Evolutionary conservation across 2,888 invertebrate species (phyloP).

Genomic region (Cerceris rybyensis): DNA sequence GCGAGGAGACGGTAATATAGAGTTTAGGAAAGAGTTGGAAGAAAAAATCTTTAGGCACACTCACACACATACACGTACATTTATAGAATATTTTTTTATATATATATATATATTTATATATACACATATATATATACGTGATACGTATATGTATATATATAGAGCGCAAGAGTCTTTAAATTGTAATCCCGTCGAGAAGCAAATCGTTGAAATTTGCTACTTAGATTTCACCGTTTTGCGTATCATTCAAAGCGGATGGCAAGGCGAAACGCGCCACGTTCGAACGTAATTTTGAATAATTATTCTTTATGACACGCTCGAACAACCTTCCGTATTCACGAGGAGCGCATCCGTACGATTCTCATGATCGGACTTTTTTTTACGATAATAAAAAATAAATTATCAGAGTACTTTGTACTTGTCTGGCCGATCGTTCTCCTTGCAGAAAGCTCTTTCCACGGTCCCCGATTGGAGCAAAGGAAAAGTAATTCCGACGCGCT

Average conservation of each 20-base stretch:
- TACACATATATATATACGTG: slow-evolving; percentile 52
- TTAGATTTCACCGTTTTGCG: slow-evolving; percentile 44
- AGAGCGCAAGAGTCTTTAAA: slow-evolving; percentile 60
- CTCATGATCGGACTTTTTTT: slow-evolving; percentile 41
- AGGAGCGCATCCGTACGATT: slow-evolving; percentile 8
- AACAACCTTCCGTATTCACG: slow-evolving; percentile 1
- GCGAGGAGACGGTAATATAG: slow-evolving; percentile 57
- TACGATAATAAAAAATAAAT: slow-evolving; percentile 56
- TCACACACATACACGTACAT: slow-evolving; percentile 69
- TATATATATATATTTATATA: slow-evolving; percentile 67
- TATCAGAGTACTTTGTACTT: slow-evolving; percentile 56
- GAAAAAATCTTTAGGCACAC: slow-evolving; percentile 69
- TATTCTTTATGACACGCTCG: not conserved
- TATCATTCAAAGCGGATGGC: slow-evolving; percentile 27
- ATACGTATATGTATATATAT: slow-evolving; percentile 56
- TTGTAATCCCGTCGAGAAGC: slow-evolving; percentile 57
- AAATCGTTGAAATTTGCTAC: slow-evolving; percentile 55
- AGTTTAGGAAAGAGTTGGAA: slow-evolving; percentile 63
- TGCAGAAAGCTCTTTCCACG: slow-evolving; percentile 18
- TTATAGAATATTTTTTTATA: slow-evolving; percentile 49
- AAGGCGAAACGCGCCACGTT: slow-evolving; percentile 16
- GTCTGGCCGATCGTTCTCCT: slow-evolving; percentile 50
- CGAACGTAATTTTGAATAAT: not conserved
- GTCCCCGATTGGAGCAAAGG: slow-evolving; percentile 16
- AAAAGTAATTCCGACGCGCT: slow-evolving; percentile 4